Base-by-base conservation (phyloP, 2,797 vertebrate species). In the Sebastes matsubarae region DNA sequence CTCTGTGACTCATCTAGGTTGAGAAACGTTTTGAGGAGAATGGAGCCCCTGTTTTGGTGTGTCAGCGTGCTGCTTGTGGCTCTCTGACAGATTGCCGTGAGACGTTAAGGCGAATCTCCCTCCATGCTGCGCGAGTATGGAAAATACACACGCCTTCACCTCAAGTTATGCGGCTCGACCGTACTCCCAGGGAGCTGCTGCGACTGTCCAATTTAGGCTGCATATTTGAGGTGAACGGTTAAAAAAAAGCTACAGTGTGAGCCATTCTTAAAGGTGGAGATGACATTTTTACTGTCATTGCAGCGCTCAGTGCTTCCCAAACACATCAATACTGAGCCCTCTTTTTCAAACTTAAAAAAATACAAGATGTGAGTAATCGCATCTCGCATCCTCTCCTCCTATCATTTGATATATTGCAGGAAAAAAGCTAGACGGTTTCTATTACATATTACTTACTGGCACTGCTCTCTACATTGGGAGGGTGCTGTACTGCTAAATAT, bases 1-100 rank as follows among this genome's bases (percentile, higher is more conserved):
- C 87, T 77, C 92, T 64, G 88, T 94, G 94, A 96, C 90, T 94
- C 93, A 95, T 92, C 78, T 85, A 89, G 91, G 84, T 92, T 87
- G 87, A 94, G 89, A 83, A 91, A 88, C 89, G 66, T 85, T 50
- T 87, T 66, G 87, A 88, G 87, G 86, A 92, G 90, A 91, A 92
- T 91, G 84, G 88, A 92, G 84, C 84, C 90, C 92, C 90, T 92
- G 92, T 93, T 88, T 90, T 87, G 86, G 87, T 91, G 87, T 87
- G 87, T 93, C 89, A 89, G 80, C 80, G 55, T 88, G 86, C 91
- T 74, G 87, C 88, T 88, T 91, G 88, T 77, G 85, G 92, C 85
- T 92, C 85, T 75, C 90, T 92, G 92, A 94, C 92, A 90, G 90
- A 94, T 93, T 88, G 89, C 92, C 67, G 79, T 81, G 87, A 92